Evolutionary conservation across 2,797 vertebrate species (phyloP).

Genomic region (Melanotaenia nigrans): DNA sequence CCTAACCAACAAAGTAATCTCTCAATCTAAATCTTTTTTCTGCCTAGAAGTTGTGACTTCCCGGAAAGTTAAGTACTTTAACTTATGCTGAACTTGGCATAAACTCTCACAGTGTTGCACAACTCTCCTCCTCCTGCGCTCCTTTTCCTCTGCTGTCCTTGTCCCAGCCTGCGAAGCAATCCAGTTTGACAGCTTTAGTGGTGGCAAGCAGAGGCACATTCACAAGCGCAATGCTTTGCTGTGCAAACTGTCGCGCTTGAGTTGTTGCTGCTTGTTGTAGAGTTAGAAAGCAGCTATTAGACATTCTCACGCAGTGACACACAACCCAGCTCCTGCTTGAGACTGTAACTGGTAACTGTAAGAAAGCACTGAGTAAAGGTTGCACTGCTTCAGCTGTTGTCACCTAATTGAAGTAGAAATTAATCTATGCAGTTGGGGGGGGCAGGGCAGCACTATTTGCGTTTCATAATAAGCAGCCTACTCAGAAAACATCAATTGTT

Average conservation of each 20-base stretch:
- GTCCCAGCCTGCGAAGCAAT: conserved; percentile 65
- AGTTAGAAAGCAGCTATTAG: conserved; percentile 11
- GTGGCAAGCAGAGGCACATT: conserved; percentile 69
- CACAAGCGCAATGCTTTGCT: conserved; percentile 13
- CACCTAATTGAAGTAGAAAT: conserved; percentile 67
- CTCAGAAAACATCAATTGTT: conserved; percentile 56
- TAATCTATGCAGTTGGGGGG: conserved; percentile 46
- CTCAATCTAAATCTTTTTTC: conserved; percentile 14
- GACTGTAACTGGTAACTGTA: conserved; percentile 25
- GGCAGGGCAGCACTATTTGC: conserved; percentile 33
- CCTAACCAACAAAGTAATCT: neutral
- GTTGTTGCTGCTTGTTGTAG: conserved; percentile 2
- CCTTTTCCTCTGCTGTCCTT: conserved; percentile 29
- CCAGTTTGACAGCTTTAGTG: conserved; percentile 75
- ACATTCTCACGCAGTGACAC: conserved; percentile 18
- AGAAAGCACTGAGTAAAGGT: conserved; percentile 25
- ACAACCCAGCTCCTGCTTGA: conserved; percentile 6
- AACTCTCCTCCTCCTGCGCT: conserved; percentile 20
- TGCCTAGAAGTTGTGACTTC: conserved; percentile 27
- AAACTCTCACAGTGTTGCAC: conserved; percentile 42
- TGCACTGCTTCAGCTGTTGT: conserved; percentile 34
- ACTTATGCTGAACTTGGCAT: conserved; percentile 41
- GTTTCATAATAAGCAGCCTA: conserved; percentile 58
- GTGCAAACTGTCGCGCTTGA: conserved; percentile 46
- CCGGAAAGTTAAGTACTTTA: conserved; percentile 38